Conservation (phyloP, 2,888 invertebrate genomes). For the Diaphora mendica region DNA sequence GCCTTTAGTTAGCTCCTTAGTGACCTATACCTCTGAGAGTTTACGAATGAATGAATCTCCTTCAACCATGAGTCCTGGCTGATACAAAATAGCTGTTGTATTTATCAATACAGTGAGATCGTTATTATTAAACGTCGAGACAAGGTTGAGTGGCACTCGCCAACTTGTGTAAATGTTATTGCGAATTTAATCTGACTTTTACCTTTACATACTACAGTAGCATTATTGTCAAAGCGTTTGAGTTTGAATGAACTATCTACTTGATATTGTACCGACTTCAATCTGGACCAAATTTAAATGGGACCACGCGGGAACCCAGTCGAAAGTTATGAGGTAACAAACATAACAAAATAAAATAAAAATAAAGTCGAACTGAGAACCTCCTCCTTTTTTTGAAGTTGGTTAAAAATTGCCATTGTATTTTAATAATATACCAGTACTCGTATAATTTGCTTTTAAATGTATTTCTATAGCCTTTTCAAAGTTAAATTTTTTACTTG, state of each 20-base stretch:
- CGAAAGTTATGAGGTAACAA: no score
- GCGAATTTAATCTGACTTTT: conserved; percentile 6
- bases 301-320: no score
- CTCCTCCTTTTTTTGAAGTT: no score
- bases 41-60: conserved; percentile 2
- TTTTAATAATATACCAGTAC: no score
- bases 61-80: not conserved
- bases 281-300: no score
- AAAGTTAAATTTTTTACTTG: no score
- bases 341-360: no score
- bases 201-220: not conserved
- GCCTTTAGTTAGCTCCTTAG: not conserved
- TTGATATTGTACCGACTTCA: no score
- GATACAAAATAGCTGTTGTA: conserved; percentile 10
- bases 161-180: conserved; percentile 1
- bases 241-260: not conserved
- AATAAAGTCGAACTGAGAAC: no score
- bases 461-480: no score
- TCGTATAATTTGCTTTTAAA: no score
- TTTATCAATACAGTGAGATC: conserved; percentile 4
- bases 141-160: conserved; percentile 7
- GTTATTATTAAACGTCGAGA: conserved; percentile 5
- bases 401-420: no score
- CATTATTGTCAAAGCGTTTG: not conserved
- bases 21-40: conserved; percentile 1